Conservation (phyloP, 2,888 invertebrate genomes). For the Thecophora atra region DNA sequence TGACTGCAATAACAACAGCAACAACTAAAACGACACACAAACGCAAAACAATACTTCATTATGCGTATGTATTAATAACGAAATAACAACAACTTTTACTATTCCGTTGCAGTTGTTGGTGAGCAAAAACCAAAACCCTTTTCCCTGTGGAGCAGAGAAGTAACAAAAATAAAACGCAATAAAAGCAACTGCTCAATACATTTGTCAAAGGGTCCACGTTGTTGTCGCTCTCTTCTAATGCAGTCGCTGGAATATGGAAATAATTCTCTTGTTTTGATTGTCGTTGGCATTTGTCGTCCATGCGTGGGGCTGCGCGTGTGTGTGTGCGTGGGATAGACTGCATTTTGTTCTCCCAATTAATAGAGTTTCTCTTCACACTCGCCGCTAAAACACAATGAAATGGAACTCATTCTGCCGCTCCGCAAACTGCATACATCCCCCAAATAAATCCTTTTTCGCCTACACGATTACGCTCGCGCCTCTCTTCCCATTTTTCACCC, state of each 20-base stretch:
- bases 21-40: conserved; percentile 23
- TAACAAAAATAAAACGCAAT: background rate
- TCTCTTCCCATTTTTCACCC: no score
- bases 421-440: background rate
- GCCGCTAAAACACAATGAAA: background rate
- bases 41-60: background rate
- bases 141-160: background rate
- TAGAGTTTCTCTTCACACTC: conserved; percentile 40
- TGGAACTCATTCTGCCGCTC: background rate
- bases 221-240: background rate
- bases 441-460: background rate
- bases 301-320: no score
- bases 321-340: conserved; percentile 30
- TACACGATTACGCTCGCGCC: background rate
- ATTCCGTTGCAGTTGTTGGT: no score
- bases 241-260: no score
- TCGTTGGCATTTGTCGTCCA: conserved; percentile 23
- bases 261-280: conserved; percentile 17
- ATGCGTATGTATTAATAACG: no score
- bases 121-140: no score
- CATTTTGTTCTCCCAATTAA: conserved; percentile 58
- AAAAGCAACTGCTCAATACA: conserved; percentile 17
- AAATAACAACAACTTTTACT: no score
- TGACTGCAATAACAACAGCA: conserved; percentile 57
- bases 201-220: background rate